A percentile compares a stretch with the other conserved stretches of the same genome.
These are phyloP conservation scores for Agelastica alni DNA, from an alignment of 2,888 invertebrate genomes.

Conservation along the genomic window DNA sequence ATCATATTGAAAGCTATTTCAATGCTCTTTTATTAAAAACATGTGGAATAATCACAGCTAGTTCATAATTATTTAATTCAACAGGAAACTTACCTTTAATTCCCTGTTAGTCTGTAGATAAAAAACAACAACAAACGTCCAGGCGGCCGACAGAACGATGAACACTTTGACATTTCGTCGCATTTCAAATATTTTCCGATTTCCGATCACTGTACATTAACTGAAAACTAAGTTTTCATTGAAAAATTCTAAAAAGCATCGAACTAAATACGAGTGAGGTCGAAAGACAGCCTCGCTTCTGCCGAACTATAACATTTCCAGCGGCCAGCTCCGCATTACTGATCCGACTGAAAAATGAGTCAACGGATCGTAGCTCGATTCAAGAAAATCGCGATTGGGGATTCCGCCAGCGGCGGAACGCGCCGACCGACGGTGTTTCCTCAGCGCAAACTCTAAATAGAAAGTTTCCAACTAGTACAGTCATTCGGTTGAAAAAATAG, in stretches of 20 bases:
- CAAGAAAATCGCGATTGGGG: slow-evolving; percentile 27
- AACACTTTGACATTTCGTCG: slow-evolving; percentile 67
- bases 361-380: slow-evolving; percentile 18
- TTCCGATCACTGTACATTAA: slow-evolving; percentile 25
- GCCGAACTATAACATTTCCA: slow-evolving; percentile 12
- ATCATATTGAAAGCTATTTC: not conserved
- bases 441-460: too few species aligned
- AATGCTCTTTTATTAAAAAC: too few species aligned
- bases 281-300: slow-evolving; percentile 17
- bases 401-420: slow-evolving; percentile 25
- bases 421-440: too few species aligned
- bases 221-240: slow-evolving; percentile 24
- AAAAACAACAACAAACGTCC: slow-evolving; percentile 69
- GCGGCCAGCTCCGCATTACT: slow-evolving; percentile 25
- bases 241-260: slow-evolving; percentile 24
- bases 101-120: slow-evolving; percentile 64
- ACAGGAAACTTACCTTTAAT: slow-evolving; percentile 57
- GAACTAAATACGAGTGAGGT: slow-evolving; percentile 7
- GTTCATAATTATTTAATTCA: too few species aligned
- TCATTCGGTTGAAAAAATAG: too few species aligned
- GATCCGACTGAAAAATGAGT: slow-evolving; percentile 19
- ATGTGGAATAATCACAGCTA: too few species aligned
- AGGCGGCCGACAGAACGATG: slow-evolving; percentile 64
- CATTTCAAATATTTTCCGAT: slow-evolving; percentile 51
- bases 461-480: too few species aligned